Percentiles rank a stretch among this genome's conserved stretches.
These are phyloP conservation scores for Hirtodrosophila alboralis DNA, from an alignment of 2,888 invertebrate genomes.

Conservation along the genomic window DNA sequence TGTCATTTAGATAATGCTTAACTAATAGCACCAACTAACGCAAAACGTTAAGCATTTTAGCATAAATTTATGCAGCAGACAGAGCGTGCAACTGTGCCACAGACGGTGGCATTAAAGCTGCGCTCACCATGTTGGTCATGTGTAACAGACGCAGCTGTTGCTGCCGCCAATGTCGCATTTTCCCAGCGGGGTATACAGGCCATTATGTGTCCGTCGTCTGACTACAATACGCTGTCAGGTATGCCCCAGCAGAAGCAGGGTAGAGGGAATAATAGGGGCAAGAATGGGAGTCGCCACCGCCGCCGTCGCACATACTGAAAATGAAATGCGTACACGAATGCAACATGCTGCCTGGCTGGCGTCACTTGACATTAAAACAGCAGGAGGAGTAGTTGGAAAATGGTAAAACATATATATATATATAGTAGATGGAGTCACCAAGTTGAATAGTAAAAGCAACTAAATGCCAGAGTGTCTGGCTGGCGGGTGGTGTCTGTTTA, in stretches of 20 bases:
- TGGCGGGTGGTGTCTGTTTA: slow-evolving; percentile 14
- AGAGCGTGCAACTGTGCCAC: slow-evolving; percentile 7
- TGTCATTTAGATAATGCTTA: slow-evolving; percentile 10
- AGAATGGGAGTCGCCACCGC: slow-evolving; percentile 7
- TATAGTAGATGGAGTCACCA: no score
- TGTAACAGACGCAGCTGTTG: slow-evolving; percentile 34
- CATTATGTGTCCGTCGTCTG: slow-evolving; percentile 47
- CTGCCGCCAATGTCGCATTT: slow-evolving; percentile 17
- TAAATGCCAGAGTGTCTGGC: no score
- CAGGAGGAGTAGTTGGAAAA: not conserved
- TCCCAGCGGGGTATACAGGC: slow-evolving; percentile 39
- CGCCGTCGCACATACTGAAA: slow-evolving; percentile 41
- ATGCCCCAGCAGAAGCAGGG: slow-evolving; percentile 1
- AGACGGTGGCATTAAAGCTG: slow-evolving; percentile 9
- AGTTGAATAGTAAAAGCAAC: not conserved
- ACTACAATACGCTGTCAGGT: slow-evolving; percentile 54
- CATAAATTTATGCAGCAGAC: slow-evolving; percentile 9
- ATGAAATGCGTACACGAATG: slow-evolving; percentile 44
- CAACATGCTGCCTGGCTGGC: slow-evolving; percentile 35
- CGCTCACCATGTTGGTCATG: slow-evolving; percentile 6
- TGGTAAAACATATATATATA: no score
- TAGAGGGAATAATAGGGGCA: not conserved
- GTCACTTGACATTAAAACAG: slow-evolving; percentile 32
- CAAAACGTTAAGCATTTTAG: slow-evolving; percentile 16
- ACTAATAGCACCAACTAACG: slow-evolving; percentile 19